These are phyloP conservation scores for Hedychridium roseum DNA, from an alignment of 2,888 invertebrate species.

Conservation along the genomic window DNA sequence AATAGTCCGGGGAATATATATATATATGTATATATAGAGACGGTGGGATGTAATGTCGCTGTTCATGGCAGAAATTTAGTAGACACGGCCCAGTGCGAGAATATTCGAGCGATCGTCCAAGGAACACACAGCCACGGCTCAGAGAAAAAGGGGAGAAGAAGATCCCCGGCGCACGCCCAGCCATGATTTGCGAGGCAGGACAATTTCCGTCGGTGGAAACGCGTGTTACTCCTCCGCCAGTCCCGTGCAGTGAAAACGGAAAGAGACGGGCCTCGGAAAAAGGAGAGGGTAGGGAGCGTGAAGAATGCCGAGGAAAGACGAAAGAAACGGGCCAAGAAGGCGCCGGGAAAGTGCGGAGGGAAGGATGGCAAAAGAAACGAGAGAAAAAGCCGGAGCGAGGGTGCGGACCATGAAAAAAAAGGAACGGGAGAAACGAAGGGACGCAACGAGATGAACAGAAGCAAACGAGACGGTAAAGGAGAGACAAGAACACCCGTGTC, in stretches of 20 bases:
- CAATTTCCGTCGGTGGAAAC: conserved; percentile 46
- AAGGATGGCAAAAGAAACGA: conserved; percentile 2
- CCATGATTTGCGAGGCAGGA: conserved; percentile 48
- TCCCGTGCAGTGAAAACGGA: no score
- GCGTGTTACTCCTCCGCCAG: no score
- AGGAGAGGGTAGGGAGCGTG: conserved; percentile 38
- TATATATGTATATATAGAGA: no score
- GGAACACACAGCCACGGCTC: no score
- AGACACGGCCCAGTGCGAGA: no score
- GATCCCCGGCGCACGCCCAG: conserved; percentile 12
- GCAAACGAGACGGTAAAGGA: conserved; percentile 4
- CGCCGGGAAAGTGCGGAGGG: background rate
- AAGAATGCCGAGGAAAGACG: conserved; percentile 29
- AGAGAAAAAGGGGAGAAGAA: background rate
- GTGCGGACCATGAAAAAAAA: background rate
- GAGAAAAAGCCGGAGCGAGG: conserved; percentile 7
- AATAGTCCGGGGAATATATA: no score
- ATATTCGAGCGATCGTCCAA: no score
- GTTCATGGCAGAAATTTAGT: no score
- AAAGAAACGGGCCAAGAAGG: conserved; percentile 7
- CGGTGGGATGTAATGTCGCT: no score
- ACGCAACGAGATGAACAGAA: conserved; percentile 3
- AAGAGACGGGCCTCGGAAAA: no score
- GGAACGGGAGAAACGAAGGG: background rate
- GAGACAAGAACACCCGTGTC: conserved; percentile 9